Evolutionary conservation across 2,888 invertebrate genomes (phyloP).

Genomic region (Leptinotarsa tumamoca): DNA sequence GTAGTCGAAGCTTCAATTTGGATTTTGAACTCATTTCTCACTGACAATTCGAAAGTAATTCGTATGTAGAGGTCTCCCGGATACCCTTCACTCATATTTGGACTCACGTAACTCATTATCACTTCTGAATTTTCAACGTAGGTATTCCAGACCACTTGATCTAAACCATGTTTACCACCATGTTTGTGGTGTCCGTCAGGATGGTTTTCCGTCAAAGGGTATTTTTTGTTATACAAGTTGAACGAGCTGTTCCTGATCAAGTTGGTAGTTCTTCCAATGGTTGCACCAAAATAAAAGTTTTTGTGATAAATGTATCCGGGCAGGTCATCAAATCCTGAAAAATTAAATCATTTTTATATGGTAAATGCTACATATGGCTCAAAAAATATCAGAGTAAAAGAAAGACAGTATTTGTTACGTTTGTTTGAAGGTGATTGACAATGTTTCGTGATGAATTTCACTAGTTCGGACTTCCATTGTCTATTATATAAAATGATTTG

Average conservation of each 20-base stretch:
- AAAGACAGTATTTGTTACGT: too few species aligned
- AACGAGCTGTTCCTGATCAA: conserved; percentile 79
- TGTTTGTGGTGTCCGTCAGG: conserved; percentile 77
- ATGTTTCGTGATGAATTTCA: too few species aligned
- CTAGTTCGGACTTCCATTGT: too few species aligned
- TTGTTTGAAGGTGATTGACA: too few species aligned
- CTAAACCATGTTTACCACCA: conserved; percentile 74
- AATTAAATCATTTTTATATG: background rate
- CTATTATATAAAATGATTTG: too few species aligned
- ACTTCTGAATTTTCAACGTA: conserved; percentile 73
- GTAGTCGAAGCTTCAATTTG: conserved; percentile 81
- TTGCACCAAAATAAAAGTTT: conserved; percentile 84
- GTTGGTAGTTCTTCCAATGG: conserved; percentile 87
- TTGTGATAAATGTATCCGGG: conserved; percentile 71
- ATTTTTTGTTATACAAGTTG: conserved; percentile 73
- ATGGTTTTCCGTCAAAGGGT: conserved; percentile 77
- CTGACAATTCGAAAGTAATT: conserved; percentile 78
- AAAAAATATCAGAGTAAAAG: too few species aligned
- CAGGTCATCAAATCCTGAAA: conserved; percentile 75
- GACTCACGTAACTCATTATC: conserved; percentile 79
- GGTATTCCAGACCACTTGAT: conserved; percentile 61
- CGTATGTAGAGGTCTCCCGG: conserved; percentile 83
- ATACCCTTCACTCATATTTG: conserved; percentile 85
- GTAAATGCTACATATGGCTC: too few species aligned
- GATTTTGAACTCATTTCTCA: conserved; percentile 80